Percentiles rank a stretch among this genome's conserved stretches.
Evolutionary conservation across 2,113 vertebrate species (phyloP).

Genomic region (Lucifuga dentata): DNA sequence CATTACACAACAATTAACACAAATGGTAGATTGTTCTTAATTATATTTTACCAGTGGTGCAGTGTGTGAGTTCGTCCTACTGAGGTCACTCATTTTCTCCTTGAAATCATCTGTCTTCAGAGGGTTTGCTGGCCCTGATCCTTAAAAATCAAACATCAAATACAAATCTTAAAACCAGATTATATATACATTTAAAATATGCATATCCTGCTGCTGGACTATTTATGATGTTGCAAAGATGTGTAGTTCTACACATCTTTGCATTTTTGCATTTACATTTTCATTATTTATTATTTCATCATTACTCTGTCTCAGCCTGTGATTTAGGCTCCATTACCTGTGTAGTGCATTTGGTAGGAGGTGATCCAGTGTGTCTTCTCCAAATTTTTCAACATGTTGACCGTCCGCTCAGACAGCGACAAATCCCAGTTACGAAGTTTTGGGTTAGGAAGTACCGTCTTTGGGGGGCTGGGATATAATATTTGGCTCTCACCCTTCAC

Average conservation of each 20-base stretch:
- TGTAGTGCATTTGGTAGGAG: slow-evolving; percentile 81
- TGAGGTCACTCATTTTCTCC: slow-evolving; percentile 73
- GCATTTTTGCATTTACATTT: neutral
- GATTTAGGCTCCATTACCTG: slow-evolving; percentile 69
- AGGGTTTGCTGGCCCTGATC: slow-evolving; percentile 75
- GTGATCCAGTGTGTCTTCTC: slow-evolving; percentile 82
- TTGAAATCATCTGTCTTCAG: slow-evolving; percentile 81
- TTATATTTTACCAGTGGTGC: slow-evolving; percentile 71
- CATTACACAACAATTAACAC: too few species aligned
- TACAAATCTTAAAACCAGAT: slow-evolving; percentile 1
- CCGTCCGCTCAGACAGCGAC: slow-evolving; percentile 72
- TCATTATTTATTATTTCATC: too few species aligned
- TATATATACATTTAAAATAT: slow-evolving; percentile 12
- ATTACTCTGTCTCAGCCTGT: too few species aligned
- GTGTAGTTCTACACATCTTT: neutral
- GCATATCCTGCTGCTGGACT: too few species aligned
- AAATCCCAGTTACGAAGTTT: slow-evolving; percentile 70
- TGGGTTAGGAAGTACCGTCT: slow-evolving; percentile 73
- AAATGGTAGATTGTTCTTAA: neutral
- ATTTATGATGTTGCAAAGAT: too few species aligned
- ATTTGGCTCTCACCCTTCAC: slow-evolving; percentile 62
- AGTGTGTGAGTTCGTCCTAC: slow-evolving; percentile 69
- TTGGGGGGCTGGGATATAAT: slow-evolving; percentile 80
- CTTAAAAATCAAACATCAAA: slow-evolving; percentile 60
- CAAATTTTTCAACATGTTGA: slow-evolving; percentile 82